Evolutionary conservation across 1,140 invertebrate genomes (phyloP).

Genomic region (Choristoneura fumiferana): DNA sequence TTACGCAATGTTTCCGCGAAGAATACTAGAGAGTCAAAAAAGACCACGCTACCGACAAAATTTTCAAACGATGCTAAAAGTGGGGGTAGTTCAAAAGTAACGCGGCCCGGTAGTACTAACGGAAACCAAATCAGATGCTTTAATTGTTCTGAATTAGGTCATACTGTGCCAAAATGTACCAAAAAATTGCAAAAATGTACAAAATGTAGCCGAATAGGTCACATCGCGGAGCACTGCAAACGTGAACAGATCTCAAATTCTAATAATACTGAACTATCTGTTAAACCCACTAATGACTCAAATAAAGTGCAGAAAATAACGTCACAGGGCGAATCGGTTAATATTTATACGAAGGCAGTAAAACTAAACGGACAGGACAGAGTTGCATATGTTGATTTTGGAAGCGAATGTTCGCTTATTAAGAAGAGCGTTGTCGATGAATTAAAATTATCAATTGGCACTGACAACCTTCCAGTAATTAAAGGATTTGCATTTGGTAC

Average conservation of each 20-base stretch:
- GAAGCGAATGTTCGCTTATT: constrained; percentile 17
- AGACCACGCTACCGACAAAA: neutral
- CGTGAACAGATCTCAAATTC: too few relatives aligned
- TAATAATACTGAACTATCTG: neutral
- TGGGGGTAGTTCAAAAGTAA: neutral
- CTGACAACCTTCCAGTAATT: constrained; percentile 1
- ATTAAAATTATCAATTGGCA: neutral
- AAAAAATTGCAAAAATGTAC: constrained; percentile 4
- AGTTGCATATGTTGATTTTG: constrained; percentile 13
- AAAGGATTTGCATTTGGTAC: constrained; percentile 20
- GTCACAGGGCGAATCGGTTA: neutral
- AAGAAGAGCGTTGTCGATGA: constrained; percentile 6
- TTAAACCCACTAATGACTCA: neutral
- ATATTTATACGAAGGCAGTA: neutral
- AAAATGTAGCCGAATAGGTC: constrained; percentile 10
- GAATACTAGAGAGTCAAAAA: neutral
- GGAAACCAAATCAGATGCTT: neutral
- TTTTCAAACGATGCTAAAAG: neutral
- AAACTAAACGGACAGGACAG: neutral
- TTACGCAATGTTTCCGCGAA: constrained; percentile 6
- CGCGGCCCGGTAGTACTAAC: neutral
- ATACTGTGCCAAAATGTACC: constrained; percentile 2
- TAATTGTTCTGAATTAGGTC: constrained; percentile 19
- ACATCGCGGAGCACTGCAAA: constrained; percentile 6
- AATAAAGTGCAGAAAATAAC: constrained; percentile 1